Evolutionary conservation across 2,113 vertebrate genomes (phyloP), one percentile per base, ranked within the genome.

Genomic region (Columba livia): DNA sequence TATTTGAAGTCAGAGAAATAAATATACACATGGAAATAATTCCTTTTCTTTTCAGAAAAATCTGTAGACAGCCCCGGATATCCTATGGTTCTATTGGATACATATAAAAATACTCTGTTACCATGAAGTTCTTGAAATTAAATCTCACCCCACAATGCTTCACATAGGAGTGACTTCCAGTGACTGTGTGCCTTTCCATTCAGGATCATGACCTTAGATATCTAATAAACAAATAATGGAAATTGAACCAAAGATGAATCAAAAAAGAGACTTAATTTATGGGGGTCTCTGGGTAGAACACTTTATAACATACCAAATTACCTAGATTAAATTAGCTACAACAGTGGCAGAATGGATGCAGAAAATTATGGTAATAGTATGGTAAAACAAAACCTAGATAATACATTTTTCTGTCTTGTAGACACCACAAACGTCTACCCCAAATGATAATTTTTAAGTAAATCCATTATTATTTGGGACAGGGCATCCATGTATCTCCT

Each of bases 261-360:
- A 51, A 77, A 53, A 85, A 11, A 4, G 3, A 51, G 26, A 16
- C 1, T 16, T 6, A 40, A 83, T 75, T 79, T 65, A 64, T 32
- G 32, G 14, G n/a, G 13, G 11, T 3, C 4, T 51, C 65, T 29
- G 21, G 3, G 18, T 60, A 61, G 42, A 48, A n/a, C 26, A 0
- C 21, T 78, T 78, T 15, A 16, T 73, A 82, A 53, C 11, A 14
- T 44, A 71, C 14, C 28, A 72, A 62, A 0, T 42, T 67, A 62
- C 7, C 8, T 36, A 36, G 9, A 53, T 48, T 58, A 73, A 69
- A 82, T 73, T 53, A 73, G 44, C 36, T 58, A 31, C 36, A 58
- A 7, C 2, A 48, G 18, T 23, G 7, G 48, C 82, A 83, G 72
- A 54, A 73, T 26, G 23, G 38, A 79, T 69, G 28, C 16, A 54